Base-by-base conservation (phyloP, 2,888 invertebrate genomes). In the Linyphia triangularis region DNA sequence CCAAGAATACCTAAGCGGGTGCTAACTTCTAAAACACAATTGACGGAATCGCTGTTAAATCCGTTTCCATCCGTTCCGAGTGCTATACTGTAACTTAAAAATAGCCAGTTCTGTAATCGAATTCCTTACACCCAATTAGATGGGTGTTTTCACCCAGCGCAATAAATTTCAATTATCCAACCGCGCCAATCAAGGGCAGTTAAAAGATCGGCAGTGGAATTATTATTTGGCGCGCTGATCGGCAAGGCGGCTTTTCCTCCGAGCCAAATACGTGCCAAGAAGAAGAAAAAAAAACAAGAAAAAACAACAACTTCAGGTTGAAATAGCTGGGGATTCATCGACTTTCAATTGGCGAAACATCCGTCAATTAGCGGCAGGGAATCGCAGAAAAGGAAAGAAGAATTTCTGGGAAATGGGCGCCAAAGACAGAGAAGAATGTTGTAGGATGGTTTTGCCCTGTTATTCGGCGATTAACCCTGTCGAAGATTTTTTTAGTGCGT, bases 321-420 rank as follows among this genome's bases (percentile, higher is more conserved):
- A 24, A 72, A 72, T 51, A 26, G 43, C 70, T 22, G 19, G n/a
- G 69, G 37, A 69, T 57, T 57, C 57, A 57, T 57, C 57, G 70
- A 16, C 70, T 72, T 72, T 72, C 70, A 72, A 72, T 51, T 43
- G 37, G 70, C 70, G 40, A 72, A 72, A 43, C 70, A 43, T 72
- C 43, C 28, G 43, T 72, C 40, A 63, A n/a, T 63, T 2, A 69
- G 22, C 67, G n/a, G 26, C 70, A 51, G 26, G 70, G 43, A 19
- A 43, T 6, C 2, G 16, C 0, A 1, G n/a, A 51, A 69, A 43
- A 51, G 24, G 3, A 26, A 43, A 43, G 26, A 7, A 3, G 70
- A 51, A 43, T 72, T 69, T 26, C 43, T 69, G 33, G 16, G 67
- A 72, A 72, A n/a, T 0, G 37, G 16, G n/a, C 19, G 70, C 57